phyloP scores from a whole-genome alignment of 2,888 invertebrate genomes.

The Rhopalosiphum nymphaeae region DNA sequence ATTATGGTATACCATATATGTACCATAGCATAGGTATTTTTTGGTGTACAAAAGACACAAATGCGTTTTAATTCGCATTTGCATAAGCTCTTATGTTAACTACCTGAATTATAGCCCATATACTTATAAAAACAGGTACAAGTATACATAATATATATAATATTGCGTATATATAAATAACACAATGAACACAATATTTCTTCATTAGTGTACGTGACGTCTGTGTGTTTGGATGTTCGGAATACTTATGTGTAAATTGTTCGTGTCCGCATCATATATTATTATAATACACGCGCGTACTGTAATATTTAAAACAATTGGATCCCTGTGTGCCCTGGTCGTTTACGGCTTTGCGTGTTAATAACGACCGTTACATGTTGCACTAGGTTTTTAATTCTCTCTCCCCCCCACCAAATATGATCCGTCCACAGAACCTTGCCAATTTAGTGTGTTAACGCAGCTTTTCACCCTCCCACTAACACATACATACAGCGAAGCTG shows the following conservation, averaged over 20 bases:
- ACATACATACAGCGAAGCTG: not conserved
- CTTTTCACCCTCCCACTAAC: not conserved
- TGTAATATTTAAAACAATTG: not conserved
- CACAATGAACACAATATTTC: not conserved
- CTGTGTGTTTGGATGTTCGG: not conserved
- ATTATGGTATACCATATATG: not conserved
- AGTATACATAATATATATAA: not conserved
- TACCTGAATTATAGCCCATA: not conserved
- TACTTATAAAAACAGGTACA: not conserved
- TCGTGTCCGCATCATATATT: not conserved
- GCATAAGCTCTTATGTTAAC: not conserved
- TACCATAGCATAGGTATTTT: not conserved
- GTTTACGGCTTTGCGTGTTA: not conserved
- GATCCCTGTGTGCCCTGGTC: not conserved
- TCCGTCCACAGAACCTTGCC: not conserved
- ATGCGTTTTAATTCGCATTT: not conserved
- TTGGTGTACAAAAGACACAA: not conserved
- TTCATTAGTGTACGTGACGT: not conserved
- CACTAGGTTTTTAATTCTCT: not conserved
- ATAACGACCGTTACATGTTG: not conserved
- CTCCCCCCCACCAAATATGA: not conserved
- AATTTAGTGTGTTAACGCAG: slow-evolving; percentile 7
- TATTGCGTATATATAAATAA: not conserved
- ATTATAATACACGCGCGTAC: not conserved
- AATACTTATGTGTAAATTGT: not conserved